Base-by-base conservation (phyloP, 2,888 invertebrate genomes). In the Drosophila hamatofila region DNA sequence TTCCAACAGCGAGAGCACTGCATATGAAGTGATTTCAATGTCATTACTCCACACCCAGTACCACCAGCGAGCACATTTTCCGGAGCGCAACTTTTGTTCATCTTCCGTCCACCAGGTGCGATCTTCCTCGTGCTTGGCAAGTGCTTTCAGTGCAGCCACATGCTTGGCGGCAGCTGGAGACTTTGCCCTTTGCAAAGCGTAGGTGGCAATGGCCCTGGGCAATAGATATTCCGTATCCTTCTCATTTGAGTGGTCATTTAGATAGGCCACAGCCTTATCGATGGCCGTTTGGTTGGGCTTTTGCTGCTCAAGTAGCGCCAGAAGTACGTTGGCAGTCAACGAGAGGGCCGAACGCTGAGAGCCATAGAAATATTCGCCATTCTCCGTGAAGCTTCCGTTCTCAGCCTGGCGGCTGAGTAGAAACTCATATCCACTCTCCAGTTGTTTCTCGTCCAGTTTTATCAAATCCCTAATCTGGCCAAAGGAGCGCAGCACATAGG, bases 41-140 rank as follows among this genome's bases (percentile, higher is more conserved):
- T 91, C 91, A 21, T 83, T 73, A 44, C 92, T 91, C 63, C 76
- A 80, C 1, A 86, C 58, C 90, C 85, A 95, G 66, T 95, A 92
- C 80, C 93, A 94, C 88, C 90, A 91, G 46, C 78, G 75, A 2
- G 12, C 54, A 30, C 76, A 78, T 35, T 21, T 54, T 2, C 57
- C 61, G 3, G 42, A 0, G 1, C 49, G 63, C 58, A 94, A 94
- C 14, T 91, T 88, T 48, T 93, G 89, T 0, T 93, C 91, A 12
- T 93, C 92, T 63, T 96, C 95, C 48, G 95, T 95, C 98, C 98
- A 98, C 96, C 97, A 97, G 83, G 96, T 96, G 83, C 94, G 94
- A 59, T 95, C 96, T 2, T 83, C 94, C 58, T 94, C 93, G 21
- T 94, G 92, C 73, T 94, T 93, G 67, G 94, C 94, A 77, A 96